Evolutionary conservation across 2,113 vertebrate genomes (phyloP).

Genomic region (Myotis davidii): DNA sequence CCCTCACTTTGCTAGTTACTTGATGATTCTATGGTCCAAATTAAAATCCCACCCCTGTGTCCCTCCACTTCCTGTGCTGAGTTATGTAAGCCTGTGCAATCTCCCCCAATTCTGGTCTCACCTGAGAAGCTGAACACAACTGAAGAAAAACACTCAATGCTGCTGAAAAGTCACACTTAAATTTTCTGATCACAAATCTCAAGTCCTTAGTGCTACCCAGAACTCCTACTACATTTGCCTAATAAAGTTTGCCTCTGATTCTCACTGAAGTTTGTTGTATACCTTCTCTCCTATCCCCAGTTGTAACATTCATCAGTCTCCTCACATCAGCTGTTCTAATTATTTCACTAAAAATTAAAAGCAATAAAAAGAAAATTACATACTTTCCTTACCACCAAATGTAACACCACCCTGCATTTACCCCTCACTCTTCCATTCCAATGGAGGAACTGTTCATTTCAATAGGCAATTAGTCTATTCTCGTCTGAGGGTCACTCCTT

Average conservation of each 20-base stretch:
- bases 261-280: not conserved
- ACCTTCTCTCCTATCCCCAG: not conserved
- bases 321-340: not conserved
- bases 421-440: not conserved
- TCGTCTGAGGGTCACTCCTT: not conserved
- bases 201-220: not conserved
- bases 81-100: not conserved
- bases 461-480: not conserved
- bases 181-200: not conserved
- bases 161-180: not conserved
- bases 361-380: not conserved
- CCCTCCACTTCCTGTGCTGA: not conserved
- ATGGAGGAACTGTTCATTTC: not conserved
- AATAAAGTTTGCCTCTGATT: not conserved
- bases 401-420: not conserved
- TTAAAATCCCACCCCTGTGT: not conserved
- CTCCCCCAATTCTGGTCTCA: not conserved
- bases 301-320: not conserved
- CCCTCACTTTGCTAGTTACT: not conserved
- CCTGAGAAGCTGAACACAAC: not conserved
- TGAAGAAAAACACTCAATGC: not conserved
- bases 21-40: not conserved
- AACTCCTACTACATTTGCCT: not conserved
- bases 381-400: not conserved
- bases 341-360: not conserved